Evolutionary conservation across 2,888 invertebrate genomes (phyloP).

Genomic region (Tineola bisselliella): DNA sequence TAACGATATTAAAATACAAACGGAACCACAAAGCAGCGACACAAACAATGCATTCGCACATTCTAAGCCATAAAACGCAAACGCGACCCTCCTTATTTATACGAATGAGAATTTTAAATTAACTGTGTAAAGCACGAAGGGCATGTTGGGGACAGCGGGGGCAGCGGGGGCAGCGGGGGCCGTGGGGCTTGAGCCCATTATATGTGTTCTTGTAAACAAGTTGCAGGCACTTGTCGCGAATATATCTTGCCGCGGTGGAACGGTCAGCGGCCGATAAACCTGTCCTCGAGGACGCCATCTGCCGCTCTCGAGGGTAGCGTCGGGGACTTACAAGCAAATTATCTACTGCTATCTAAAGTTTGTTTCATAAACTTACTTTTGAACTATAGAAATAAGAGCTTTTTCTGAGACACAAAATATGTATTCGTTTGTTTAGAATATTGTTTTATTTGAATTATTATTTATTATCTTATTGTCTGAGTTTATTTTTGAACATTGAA

Average conservation of each 20-base stretch:
- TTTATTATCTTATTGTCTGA: too few species aligned
- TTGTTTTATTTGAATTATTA: too few species aligned
- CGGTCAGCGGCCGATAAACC: slow-evolving; percentile 41
- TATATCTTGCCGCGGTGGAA: slow-evolving; percentile 44
- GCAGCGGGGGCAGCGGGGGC: too few species aligned
- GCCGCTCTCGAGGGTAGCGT: slow-evolving; percentile 12
- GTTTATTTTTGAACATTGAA: too few species aligned
- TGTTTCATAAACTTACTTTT: not conserved
- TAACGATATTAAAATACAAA: slow-evolving; percentile 66
- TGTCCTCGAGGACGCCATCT: slow-evolving; percentile 24
- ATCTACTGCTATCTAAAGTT: not conserved
- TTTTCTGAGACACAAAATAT: too few species aligned
- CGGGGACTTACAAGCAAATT: not conserved
- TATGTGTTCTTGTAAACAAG: slow-evolving; percentile 61
- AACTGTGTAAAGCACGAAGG: slow-evolving; percentile 48
- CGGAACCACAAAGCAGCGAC: slow-evolving; percentile 54
- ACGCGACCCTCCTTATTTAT: slow-evolving; percentile 66
- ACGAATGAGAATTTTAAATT: slow-evolving; percentile 67
- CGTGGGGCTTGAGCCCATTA: slow-evolving; percentile 38
- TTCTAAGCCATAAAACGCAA: slow-evolving; percentile 66
- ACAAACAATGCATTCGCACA: slow-evolving; percentile 59
- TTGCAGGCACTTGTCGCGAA: slow-evolving; percentile 51
- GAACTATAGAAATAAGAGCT: too few species aligned
- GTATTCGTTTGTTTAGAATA: too few species aligned
- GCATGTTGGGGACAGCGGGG: too few species aligned